Base-by-base conservation (phyloP, 2,888 invertebrate species). In the Ophonus ardosiacus region DNA sequence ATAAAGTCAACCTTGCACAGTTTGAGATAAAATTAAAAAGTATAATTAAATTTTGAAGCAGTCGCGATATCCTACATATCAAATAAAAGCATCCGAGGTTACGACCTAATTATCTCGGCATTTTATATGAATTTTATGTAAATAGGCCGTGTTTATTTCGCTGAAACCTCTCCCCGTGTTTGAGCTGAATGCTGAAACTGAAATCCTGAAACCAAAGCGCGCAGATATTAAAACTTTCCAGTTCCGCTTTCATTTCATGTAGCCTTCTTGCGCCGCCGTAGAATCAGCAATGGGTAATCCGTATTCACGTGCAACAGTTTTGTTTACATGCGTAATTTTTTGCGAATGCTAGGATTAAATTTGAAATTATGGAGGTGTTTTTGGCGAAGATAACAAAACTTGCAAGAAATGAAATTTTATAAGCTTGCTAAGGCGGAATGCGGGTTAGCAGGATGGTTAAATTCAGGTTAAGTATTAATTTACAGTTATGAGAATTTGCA, bases 61-160 rank as follows among this genome's bases (percentile, higher is more conserved):
- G 76, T 51, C 76, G 24, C 76, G 76, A 76, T 31, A 56, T 57
- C 56, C 7, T 71, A 51, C 18, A 82, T 82, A 71, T 68, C 68
- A 71, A 71, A 82, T 59, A 68, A 57, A 51, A 82, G 24, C 68
- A 56, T 24, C 71, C 71, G 38, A 31, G 71, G 82, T 82, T 81
- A 81, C 65, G 43, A 51, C 24, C 82, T 65, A 82, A 82, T 82
- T 82, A 82, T 43, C 71, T 24, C 43, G 38, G 56, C 40, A 71
- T 82, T 71, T 82, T 82, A 82, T 82, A 82, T 56, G 71, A 82
- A 82, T 82, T 82, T 82, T 56, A 82, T 68, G 82, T 71, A 82
- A 82, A 82, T 82, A 82, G 43, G 71, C 38, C 38, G 68, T 71
- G 68, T 82, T 82, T 82, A 82, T 82, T 82, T 82, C 68, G 31